Conservation (phyloP, 2,797 vertebrate species). For the Monodelphis domestica region DNA sequence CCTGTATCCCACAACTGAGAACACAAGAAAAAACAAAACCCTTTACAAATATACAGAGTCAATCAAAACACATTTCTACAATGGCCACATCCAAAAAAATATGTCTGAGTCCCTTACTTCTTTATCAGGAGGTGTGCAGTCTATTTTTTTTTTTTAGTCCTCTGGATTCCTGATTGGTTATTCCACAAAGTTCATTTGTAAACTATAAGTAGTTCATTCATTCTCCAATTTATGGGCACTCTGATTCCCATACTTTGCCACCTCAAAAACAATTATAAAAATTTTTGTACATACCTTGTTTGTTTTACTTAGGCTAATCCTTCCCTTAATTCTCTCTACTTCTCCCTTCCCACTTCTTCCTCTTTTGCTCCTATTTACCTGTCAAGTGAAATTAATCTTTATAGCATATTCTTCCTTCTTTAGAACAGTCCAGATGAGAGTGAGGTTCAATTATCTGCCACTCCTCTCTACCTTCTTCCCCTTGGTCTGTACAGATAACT, state of each 20-base stretch:
- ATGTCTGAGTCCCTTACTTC: not conserved
- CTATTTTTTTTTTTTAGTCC: not conserved
- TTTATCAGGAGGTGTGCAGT: not conserved
- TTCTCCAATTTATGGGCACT: not conserved
- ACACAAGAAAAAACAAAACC: not conserved
- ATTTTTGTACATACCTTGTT: not conserved
- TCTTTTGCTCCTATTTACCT: not conserved
- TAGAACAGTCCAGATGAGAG: not conserved
- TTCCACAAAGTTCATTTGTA: not conserved
- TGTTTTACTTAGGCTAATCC: not conserved
- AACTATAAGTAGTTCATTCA: not conserved
- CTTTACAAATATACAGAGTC: not conserved
- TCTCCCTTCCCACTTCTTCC: not conserved
- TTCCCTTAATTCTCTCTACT: not conserved
- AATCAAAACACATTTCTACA: not conserved
- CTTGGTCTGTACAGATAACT: not conserved
- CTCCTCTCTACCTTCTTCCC: not conserved
- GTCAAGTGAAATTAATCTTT: not conserved
- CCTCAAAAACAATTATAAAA: not conserved
- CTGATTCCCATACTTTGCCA: not conserved
- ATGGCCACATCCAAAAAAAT: not conserved
- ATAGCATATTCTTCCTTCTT: not conserved
- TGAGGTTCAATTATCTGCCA: not conserved
- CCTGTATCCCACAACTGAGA: not conserved
- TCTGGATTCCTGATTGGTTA: not conserved